Percentiles rank a stretch among this genome's conserved stretches.
Conservation (phyloP, 64 coral and sea anemone species). For the Pocillopora verrucosa region DNA sequence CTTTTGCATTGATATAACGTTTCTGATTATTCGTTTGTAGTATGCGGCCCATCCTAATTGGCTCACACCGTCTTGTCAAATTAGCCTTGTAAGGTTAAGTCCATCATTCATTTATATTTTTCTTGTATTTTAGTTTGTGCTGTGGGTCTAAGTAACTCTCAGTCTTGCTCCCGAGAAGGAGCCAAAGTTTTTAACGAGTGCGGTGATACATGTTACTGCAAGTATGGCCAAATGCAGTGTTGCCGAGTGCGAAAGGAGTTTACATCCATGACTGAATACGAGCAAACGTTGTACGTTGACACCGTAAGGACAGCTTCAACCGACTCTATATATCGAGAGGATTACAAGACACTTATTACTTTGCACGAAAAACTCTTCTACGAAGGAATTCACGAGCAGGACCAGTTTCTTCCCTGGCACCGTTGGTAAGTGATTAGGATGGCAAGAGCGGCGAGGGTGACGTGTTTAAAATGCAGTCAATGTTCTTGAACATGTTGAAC, state of each 20-base stretch:
- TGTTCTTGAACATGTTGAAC: too few relatives aligned
- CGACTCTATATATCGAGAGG: neutral
- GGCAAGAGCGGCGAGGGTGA: too few relatives aligned
- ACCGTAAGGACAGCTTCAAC: slow-evolving; percentile 61
- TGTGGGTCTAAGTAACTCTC: neutral
- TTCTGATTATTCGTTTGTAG: too few relatives aligned
- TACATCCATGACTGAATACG: slow-evolving; percentile 41
- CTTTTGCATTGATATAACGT: too few relatives aligned
- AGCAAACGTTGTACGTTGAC: slow-evolving; percentile 34
- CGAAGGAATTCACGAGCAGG: slow-evolving; percentile 48
- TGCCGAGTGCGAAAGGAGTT: slow-evolving; percentile 74
- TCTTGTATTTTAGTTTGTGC: neutral
- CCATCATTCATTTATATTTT: neutral
- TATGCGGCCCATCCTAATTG: too few relatives aligned
- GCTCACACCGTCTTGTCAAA: too few relatives aligned
- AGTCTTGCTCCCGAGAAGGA: neutral
- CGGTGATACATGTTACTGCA: neutral
- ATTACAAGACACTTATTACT: slow-evolving; percentile 39
- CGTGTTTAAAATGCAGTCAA: too few relatives aligned
- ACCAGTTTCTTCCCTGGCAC: slow-evolving; percentile 73
- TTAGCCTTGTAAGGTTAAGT: too few relatives aligned
- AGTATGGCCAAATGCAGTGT: slow-evolving; percentile 15
- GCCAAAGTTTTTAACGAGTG: neutral
- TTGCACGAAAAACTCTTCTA: slow-evolving; percentile 7
- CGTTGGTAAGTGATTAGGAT: slow-evolving; percentile 42